Conservation (phyloP, 2,113 vertebrate species). For the Carassius gibelio region DNA sequence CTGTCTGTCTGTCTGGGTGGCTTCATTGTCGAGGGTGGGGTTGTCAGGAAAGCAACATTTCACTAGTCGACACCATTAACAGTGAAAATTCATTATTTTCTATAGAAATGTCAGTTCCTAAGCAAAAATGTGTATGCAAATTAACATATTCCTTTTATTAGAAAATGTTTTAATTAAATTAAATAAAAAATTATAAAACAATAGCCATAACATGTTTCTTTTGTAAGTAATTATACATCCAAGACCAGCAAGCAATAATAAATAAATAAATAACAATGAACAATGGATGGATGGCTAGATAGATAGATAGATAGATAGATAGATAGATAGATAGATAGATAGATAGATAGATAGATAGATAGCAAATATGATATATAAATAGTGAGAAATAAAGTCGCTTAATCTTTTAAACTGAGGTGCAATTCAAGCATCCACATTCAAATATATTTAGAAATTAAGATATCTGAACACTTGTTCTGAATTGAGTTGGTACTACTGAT, state of each 20-base stretch:
- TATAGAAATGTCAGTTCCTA: not conserved
- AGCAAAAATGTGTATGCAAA: not conserved
- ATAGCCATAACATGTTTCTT: not conserved
- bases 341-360: too few species aligned
- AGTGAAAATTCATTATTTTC: not conserved
- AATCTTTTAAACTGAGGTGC: not conserved
- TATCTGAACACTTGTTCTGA: not conserved
- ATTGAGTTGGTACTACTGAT: not conserved
- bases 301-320: too few species aligned
- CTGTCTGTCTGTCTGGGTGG: conserved; percentile 7
- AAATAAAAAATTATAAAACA: not conserved
- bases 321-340: too few species aligned
- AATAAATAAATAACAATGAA: too few species aligned
- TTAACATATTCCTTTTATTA: not conserved
- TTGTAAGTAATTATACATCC: not conserved
- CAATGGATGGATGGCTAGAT: too few species aligned
- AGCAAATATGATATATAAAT: not conserved
- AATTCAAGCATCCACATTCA: not conserved
- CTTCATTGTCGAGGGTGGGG: not conserved
- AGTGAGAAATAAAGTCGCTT: not conserved
- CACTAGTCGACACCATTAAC: not conserved
- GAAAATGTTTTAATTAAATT: not conserved
- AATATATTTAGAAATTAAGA: not conserved
- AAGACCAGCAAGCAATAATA: not conserved
- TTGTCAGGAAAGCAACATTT: not conserved